Evolutionary conservation across 2,113 vertebrate species (phyloP).

Genomic region (Pterophyllum scalare): DNA sequence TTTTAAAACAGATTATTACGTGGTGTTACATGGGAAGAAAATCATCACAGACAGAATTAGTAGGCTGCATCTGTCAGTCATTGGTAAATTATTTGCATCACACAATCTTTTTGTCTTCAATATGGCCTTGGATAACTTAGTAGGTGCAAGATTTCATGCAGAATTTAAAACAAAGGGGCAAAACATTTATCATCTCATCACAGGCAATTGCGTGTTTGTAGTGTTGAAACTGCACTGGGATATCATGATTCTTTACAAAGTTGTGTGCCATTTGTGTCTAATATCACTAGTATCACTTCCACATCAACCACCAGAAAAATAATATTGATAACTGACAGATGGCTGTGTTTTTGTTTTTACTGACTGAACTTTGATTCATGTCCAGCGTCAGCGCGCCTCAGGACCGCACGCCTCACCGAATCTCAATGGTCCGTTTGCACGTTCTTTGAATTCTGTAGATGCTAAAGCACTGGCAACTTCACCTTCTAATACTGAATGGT

Average conservation of each 20-base stretch:
- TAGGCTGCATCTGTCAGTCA: neutral
- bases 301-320: neutral
- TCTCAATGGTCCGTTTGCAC: neutral
- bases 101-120: neutral
- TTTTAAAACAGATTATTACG: neutral
- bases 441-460: slow-evolving; percentile 18
- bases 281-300: neutral
- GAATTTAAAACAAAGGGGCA: neutral
- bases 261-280: neutral
- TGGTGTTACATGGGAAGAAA: neutral
- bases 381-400: slow-evolving; percentile 33
- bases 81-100: neutral
- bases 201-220: neutral
- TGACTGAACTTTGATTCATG: slow-evolving; percentile 25
- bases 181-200: neutral
- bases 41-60: fast-evolving
- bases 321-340: slow-evolving; percentile 13
- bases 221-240: fast-evolving
- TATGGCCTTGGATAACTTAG: neutral
- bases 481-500: slow-evolving; percentile 21
- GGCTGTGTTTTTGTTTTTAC: slow-evolving; percentile 12
- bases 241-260: neutral
- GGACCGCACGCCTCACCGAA: neutral
- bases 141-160: neutral
- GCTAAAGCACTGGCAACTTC: slow-evolving; percentile 28